A percentile compares a stretch with the other conserved stretches of the same genome.
phyloP scores from a whole-genome alignment of 2,797 vertebrate genomes.

The Semotilus atromaculatus region DNA sequence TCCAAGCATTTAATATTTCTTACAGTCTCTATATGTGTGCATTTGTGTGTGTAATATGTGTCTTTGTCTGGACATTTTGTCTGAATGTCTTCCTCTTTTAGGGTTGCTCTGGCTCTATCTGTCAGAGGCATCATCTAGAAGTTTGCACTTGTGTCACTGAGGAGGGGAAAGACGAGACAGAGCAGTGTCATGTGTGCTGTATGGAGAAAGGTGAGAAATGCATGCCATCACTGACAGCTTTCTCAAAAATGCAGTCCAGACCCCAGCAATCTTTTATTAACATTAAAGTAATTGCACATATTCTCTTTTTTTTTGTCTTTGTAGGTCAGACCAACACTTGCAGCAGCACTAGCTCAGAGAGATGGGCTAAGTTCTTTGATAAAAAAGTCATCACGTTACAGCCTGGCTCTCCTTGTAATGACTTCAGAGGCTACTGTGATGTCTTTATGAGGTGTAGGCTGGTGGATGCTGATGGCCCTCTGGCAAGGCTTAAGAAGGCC shows the following conservation, averaged over 20 bases:
- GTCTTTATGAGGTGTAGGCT: slow-evolving; percentile 95
- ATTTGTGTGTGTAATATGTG: neutral
- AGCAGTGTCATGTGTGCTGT: slow-evolving; percentile 96
- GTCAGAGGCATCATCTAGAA: slow-evolving; percentile 85
- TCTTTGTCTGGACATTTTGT: neutral
- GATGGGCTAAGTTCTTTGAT: slow-evolving; percentile 80
- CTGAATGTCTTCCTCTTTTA: slow-evolving; percentile 57
- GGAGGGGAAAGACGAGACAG: slow-evolving; percentile 85
- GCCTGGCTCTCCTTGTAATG: slow-evolving; percentile 95
- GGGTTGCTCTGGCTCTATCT: slow-evolving; percentile 96
- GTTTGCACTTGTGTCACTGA: slow-evolving; percentile 89
- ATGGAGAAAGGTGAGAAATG: slow-evolving; percentile 90
- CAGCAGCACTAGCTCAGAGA: slow-evolving; percentile 88
- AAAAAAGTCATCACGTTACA: slow-evolving; percentile 86
- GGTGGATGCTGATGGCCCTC: slow-evolving; percentile 96
- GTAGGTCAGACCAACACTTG: slow-evolving; percentile 86
- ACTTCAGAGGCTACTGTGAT: slow-evolving; percentile 97
- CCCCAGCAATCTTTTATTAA: too few species aligned
- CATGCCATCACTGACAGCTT: neutral
- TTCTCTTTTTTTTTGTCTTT: slow-evolving; percentile 35
- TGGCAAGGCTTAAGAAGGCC: slow-evolving; percentile 95
- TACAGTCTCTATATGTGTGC: neutral
- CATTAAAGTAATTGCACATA: neutral
- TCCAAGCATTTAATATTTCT: neutral
- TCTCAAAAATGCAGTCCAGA: neutral